Conservation (phyloP, 1,140 invertebrate genomes). For the Sesamia nonagrioides region DNA sequence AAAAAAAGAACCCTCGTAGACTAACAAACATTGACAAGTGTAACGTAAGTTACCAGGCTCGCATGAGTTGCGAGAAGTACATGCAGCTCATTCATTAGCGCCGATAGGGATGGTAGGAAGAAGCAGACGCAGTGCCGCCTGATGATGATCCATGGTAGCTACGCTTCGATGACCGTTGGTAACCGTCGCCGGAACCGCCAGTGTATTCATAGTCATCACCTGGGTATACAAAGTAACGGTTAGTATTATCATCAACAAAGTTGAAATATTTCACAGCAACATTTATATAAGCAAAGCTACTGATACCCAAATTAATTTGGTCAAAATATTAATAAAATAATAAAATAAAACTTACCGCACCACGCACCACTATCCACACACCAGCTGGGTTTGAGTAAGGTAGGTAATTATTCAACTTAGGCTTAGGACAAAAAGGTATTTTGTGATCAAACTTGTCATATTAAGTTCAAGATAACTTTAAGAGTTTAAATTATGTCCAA, state of each 20-base stretch:
- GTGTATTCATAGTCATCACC: slow-evolving; percentile 85
- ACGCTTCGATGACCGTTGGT: slow-evolving; percentile 80
- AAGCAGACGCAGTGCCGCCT: slow-evolving; percentile 72
- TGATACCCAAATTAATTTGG: not conserved
- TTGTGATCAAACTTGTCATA: not conserved
- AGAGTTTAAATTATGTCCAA: not conserved
- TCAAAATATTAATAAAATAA: slow-evolving; percentile 1
- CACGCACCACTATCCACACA: slow-evolving; percentile 58
- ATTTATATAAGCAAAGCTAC: slow-evolving; percentile 52
- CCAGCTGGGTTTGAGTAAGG: slow-evolving; percentile 30
- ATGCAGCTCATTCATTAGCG: slow-evolving; percentile 70
- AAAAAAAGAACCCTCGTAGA: slow-evolving; percentile 32
- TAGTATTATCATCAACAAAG: slow-evolving; percentile 47
- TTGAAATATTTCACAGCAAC: slow-evolving; percentile 59
- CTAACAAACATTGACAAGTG: slow-evolving; percentile 49
- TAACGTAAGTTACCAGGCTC: slow-evolving; percentile 31
- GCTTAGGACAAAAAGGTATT: slow-evolving; percentile 31
- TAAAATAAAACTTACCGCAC: slow-evolving; percentile 65
- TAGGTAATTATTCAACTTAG: slow-evolving; percentile 26
- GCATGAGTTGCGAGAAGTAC: not conserved
- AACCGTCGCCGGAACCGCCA: slow-evolving; percentile 82
- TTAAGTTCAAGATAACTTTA: not conserved
- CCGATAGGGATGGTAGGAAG: slow-evolving; percentile 84
- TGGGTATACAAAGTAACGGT: slow-evolving; percentile 58
- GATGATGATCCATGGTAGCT: slow-evolving; percentile 75